Conservation (phyloP, 2,888 invertebrate species). For the Meloe dianella region DNA sequence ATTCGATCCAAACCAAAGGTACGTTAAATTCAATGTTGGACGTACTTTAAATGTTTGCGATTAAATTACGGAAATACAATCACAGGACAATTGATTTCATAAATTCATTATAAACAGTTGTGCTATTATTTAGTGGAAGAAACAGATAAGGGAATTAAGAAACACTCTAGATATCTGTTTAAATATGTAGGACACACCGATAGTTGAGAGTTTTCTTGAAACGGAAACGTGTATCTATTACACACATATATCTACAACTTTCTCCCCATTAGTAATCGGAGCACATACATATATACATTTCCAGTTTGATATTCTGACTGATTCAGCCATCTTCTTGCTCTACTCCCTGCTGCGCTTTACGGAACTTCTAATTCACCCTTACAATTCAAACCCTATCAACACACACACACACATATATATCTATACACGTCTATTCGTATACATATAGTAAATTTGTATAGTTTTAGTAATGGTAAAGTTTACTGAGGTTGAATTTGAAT, state of each 20-base stretch:
- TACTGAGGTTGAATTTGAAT: conserved; percentile 46
- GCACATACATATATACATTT: conserved; percentile 42
- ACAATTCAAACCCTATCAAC: conserved; percentile 40
- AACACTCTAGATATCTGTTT: not conserved
- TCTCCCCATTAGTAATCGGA: conserved; percentile 39
- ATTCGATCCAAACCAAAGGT: not conserved
- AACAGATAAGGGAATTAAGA: not conserved
- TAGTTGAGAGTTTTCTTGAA: not conserved
- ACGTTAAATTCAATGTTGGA: not conserved
- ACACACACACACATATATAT: conserved; percentile 17
- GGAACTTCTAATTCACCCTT: conserved; percentile 42
- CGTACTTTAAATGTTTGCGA: not conserved
- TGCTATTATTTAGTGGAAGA: not conserved
- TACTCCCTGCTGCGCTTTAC: conserved; percentile 31
- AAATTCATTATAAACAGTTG: not conserved
- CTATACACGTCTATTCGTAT: not conserved
- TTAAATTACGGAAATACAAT: not conserved
- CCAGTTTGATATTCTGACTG: conserved; percentile 44
- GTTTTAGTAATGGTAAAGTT: conserved; percentile 34
- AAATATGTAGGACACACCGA: not conserved
- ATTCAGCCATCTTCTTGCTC: conserved; percentile 35
- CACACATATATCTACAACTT: conserved; percentile 20
- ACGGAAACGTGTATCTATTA: not conserved
- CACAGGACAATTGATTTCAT: not conserved
- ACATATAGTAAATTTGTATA: not conserved